Conservation (phyloP, 2,797 vertebrate species). For the Oceanodroma leucorhoa region DNA sequence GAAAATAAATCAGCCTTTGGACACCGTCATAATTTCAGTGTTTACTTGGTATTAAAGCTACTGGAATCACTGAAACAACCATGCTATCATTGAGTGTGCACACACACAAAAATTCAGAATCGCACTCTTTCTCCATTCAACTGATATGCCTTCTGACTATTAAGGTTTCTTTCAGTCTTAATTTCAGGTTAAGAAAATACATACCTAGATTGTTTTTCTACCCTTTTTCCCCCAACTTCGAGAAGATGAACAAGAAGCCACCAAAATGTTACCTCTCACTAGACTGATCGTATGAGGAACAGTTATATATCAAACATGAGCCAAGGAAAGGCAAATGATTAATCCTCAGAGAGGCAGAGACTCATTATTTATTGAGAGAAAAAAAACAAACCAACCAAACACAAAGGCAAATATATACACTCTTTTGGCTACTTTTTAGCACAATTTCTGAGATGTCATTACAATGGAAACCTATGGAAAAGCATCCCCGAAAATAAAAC, state of each 20-base stretch:
- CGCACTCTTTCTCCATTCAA: neutral
- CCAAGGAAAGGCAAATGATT: neutral
- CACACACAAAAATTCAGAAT: neutral
- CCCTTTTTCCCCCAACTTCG: neutral
- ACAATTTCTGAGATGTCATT: conserved; percentile 24
- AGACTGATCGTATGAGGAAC: neutral
- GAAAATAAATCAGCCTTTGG: neutral
- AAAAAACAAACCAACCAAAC: neutral
- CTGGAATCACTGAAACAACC: neutral
- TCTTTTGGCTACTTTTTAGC: neutral
- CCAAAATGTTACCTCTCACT: neutral
- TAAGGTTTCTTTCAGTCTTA: neutral
- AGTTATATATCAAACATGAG: neutral
- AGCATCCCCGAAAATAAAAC: conserved; percentile 19
- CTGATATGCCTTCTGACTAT: neutral
- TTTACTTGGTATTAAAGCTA: neutral
- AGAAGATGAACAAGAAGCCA: neutral
- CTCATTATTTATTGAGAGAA: neutral
- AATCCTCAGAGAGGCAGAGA: neutral
- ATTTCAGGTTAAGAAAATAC: neutral
- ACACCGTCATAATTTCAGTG: neutral
- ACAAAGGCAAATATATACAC: neutral
- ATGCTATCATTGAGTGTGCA: neutral
- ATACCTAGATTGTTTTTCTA: neutral
- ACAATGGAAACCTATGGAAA: conserved; percentile 39